Evolutionary conservation across 2,797 vertebrate species (phyloP).

Genomic region (Lepilemur septentrionalis): DNA sequence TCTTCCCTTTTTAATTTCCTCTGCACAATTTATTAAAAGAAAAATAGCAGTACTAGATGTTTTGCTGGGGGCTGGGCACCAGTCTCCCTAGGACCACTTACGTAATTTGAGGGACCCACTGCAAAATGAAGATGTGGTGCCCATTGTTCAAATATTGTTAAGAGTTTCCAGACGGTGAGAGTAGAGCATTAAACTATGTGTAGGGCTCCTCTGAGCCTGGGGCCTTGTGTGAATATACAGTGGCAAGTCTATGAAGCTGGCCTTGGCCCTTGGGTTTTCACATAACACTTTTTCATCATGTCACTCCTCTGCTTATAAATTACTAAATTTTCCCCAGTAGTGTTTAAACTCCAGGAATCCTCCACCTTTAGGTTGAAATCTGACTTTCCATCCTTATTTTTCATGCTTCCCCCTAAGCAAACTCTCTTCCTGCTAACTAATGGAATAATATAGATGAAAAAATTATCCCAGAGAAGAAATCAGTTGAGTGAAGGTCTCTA

Average conservation of each 20-base stretch:
- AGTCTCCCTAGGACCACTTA: not conserved
- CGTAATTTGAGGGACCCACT: not conserved
- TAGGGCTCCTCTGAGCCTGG: not conserved
- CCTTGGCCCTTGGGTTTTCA: not conserved
- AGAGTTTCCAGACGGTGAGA: not conserved
- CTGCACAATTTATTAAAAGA: not conserved
- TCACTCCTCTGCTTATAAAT: not conserved
- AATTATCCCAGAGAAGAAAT: not conserved
- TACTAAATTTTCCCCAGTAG: not conserved
- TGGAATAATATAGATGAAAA: too few species aligned
- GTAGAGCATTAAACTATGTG: not conserved
- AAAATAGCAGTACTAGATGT: not conserved
- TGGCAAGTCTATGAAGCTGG: accelerated
- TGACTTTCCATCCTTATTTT: not conserved
- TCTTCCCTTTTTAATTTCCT: not conserved
- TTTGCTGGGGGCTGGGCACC: not conserved
- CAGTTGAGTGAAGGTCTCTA: not conserved
- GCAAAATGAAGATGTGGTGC: not conserved
- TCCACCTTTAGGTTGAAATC: not conserved
- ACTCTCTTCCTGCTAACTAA: not conserved
- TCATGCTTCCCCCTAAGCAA: not conserved
- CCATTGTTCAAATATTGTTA: not conserved
- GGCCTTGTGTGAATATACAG: accelerated
- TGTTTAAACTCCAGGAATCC: not conserved
- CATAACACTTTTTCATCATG: not conserved